These are phyloP conservation scores for Fulmarus glacialis DNA, from an alignment of 2,113 vertebrate genomes.

Conservation along the genomic window DNA sequence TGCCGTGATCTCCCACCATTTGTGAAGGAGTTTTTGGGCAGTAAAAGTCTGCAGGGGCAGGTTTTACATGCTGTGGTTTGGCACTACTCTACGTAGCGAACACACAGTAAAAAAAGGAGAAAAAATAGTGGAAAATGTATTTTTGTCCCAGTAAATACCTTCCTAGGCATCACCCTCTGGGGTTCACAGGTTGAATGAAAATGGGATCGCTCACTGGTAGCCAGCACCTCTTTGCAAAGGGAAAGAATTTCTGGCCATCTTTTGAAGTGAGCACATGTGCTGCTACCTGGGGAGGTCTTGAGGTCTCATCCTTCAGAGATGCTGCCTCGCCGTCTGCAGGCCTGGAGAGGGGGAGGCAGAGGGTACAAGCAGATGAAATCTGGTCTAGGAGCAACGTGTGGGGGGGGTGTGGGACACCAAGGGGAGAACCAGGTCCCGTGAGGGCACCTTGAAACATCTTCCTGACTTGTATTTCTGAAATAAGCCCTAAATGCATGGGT, in stretches of 20 bases:
- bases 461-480: not conserved
- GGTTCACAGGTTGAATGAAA: not conserved
- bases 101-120: not conserved
- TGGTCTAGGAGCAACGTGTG: not conserved
- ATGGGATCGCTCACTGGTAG: accelerated
- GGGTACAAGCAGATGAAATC: not conserved
- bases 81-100: not conserved
- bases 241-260: not conserved
- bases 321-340: not conserved
- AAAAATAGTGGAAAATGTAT: not conserved
- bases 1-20: not conserved
- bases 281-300: not conserved
- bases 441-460: not conserved
- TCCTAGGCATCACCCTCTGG: not conserved
- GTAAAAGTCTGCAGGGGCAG: not conserved
- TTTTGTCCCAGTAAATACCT: not conserved
- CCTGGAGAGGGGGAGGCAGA: not conserved
- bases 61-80: not conserved
- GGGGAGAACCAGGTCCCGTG: not conserved
- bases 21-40: not conserved
- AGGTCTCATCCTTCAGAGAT: not conserved
- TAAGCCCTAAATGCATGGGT: not conserved
- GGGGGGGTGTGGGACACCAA: not conserved
- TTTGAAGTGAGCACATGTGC: not conserved
- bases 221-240: not conserved